Conservation (phyloP, 2,888 invertebrate genomes). For the Drosophila rubida region DNA sequence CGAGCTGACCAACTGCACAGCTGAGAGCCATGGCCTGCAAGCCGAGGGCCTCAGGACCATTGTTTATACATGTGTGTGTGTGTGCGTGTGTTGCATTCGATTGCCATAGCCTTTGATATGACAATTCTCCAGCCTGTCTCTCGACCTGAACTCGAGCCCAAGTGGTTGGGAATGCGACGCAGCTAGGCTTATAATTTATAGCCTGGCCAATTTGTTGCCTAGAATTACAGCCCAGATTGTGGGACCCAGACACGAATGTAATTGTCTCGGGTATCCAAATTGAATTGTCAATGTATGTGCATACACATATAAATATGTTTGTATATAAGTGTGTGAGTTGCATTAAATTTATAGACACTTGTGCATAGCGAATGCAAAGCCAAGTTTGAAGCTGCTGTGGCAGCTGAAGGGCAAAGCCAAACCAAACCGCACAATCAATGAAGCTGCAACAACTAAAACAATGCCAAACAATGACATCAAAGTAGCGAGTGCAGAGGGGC, state of each 20-base stretch:
- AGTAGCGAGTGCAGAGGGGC: conserved; percentile 1
- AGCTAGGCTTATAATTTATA: conserved; percentile 62
- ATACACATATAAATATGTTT: not conserved
- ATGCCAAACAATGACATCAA: conserved; percentile 28
- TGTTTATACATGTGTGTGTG: conserved; percentile 12
- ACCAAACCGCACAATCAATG: conserved; percentile 64
- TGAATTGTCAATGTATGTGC: conserved; percentile 49
- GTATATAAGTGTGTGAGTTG: conserved; percentile 8
- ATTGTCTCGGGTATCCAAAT: conserved; percentile 56
- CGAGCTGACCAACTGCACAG: conserved; percentile 30
- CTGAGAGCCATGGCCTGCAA: conserved; percentile 9
- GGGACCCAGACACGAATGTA: conserved; percentile 35
- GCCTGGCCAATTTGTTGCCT: conserved; percentile 59
- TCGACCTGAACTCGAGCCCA: not conserved
- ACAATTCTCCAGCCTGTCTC: conserved; percentile 50
- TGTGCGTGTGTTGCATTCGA: conserved; percentile 24
- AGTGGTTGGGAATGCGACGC: conserved; percentile 13
- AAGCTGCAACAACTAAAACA: conserved; percentile 29
- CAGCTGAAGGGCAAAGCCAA: conserved; percentile 41
- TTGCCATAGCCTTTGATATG: conserved; percentile 64
- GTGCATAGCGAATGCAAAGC: conserved; percentile 23
- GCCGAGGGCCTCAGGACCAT: not conserved
- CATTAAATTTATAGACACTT: conserved; percentile 56
- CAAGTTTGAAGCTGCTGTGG: conserved; percentile 24
- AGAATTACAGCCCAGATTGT: conserved; percentile 46